These are phyloP conservation scores for Homalodisca vitripennis DNA, from an alignment of 1,140 invertebrate genomes.

Conservation along the genomic window DNA sequence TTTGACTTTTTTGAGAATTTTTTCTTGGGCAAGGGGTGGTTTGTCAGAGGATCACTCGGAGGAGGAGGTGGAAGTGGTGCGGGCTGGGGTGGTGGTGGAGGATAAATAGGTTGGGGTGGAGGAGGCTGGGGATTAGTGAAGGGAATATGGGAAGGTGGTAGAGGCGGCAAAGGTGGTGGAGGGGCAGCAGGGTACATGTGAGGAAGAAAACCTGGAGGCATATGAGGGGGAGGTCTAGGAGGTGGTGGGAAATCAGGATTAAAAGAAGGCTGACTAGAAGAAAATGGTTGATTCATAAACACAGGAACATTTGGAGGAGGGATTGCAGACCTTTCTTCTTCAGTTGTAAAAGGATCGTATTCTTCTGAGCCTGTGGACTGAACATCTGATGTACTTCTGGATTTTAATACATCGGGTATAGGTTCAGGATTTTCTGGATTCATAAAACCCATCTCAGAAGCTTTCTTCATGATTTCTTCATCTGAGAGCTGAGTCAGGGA, in stretches of 20 bases:
- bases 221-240: conserved; percentile 24
- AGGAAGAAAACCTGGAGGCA: conserved; percentile 5
- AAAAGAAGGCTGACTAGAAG: conserved; percentile 20
- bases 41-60: conserved; percentile 14
- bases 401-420: conserved; percentile 5
- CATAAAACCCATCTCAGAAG: conserved; percentile 38
- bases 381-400: not conserved
- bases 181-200: conserved; percentile 3
- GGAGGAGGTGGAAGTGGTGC: conserved; percentile 32
- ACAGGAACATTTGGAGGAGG: not conserved
- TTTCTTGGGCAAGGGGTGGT: not conserved
- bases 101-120: conserved; percentile 2
- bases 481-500: conserved; percentile 35
- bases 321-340: not conserved
- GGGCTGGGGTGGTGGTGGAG: conserved; percentile 31
- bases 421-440: conserved; percentile 21
- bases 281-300: not conserved
- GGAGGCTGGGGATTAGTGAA: conserved; percentile 32
- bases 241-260: not conserved
- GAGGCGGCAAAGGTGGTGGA: conserved; percentile 22
- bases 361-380: conserved; percentile 32
- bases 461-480: conserved; percentile 38
- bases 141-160: conserved; percentile 30
- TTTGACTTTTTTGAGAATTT: conserved; percentile 6
- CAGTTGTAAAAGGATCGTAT: conserved; percentile 5